Percentiles rank a stretch among this genome's conserved stretches.
phyloP scores from a whole-genome alignment of 2,113 vertebrate species.

The Podiceps cristatus region DNA sequence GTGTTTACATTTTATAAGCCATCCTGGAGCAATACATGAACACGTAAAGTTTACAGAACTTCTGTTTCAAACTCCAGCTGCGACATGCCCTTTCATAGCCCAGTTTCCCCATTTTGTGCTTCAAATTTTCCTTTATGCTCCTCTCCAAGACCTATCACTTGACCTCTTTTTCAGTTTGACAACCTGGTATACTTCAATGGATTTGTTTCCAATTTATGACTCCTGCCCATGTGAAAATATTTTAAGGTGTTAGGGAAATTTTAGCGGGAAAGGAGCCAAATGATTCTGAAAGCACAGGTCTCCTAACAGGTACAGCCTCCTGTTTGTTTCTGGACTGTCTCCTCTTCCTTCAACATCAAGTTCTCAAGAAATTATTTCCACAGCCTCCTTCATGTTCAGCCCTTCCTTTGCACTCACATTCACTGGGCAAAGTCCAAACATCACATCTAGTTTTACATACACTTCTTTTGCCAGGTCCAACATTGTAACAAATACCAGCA shows the following conservation, averaged over 20 bases:
- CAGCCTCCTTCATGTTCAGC: background rate
- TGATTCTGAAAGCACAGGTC: background rate
- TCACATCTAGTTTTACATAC: background rate
- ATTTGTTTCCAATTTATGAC: background rate
- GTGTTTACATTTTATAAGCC: background rate
- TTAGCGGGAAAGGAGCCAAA: background rate
- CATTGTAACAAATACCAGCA: background rate
- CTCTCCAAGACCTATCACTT: background rate
- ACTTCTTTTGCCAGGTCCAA: background rate
- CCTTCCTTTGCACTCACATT: background rate
- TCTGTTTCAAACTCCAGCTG: background rate
- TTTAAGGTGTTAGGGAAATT: background rate
- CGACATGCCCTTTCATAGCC: background rate
- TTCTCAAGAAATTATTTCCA: background rate
- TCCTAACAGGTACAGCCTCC: background rate
- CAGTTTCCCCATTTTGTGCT: background rate
- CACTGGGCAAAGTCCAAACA: background rate
- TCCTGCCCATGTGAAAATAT: background rate
- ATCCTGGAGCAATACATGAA: background rate
- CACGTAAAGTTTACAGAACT: background rate
- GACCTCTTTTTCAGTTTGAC: background rate
- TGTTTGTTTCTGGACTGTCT: background rate
- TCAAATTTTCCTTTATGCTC: background rate
- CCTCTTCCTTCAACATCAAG: background rate
- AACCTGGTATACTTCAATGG: background rate